A percentile compares a stretch with the other conserved stretches of the same genome.
Conservation (phyloP, 2,113 vertebrate genomes). For the Triplophysa dalaica region DNA sequence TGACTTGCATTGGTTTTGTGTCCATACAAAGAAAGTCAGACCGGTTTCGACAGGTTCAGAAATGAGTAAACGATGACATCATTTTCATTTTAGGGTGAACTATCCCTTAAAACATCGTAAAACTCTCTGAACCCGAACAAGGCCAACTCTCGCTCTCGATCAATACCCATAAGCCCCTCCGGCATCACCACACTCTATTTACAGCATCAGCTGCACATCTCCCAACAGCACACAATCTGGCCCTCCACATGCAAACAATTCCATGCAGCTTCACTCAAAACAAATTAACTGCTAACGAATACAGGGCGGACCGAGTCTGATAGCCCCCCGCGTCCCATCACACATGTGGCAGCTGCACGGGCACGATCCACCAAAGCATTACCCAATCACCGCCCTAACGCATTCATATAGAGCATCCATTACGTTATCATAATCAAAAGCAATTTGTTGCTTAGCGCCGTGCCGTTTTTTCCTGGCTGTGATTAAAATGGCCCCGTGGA, state of each 20-base stretch:
- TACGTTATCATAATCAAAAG: conserved; percentile 49
- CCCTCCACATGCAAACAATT: conserved; percentile 23
- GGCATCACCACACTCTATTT: background rate
- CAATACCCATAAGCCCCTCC: background rate
- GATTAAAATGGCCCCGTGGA: conserved; percentile 37
- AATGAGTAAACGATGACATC: too few species aligned
- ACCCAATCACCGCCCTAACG: conserved; percentile 31
- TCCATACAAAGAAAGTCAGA: too few species aligned
- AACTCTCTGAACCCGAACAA: background rate
- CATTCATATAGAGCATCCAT: conserved; percentile 44
- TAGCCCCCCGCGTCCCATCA: conserved; percentile 16
- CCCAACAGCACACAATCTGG: conserved; percentile 15
- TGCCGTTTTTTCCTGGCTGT: conserved; percentile 7
- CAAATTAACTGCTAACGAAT: conserved; percentile 42
- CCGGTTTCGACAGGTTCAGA: too few species aligned
- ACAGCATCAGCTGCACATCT: conserved; percentile 23
- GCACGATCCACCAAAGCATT: conserved; percentile 4
- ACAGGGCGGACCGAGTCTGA: background rate
- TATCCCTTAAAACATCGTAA: too few species aligned
- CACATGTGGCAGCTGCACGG: conserved; percentile 14
- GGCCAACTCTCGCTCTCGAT: background rate
- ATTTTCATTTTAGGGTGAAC: too few species aligned
- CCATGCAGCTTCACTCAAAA: conserved; percentile 44
- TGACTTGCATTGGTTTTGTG: too few species aligned
- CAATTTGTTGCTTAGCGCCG: conserved; percentile 35